These are phyloP conservation scores for Gopherus flavomarginatus DNA, from an alignment of 2,113 vertebrate species.

Conservation along the genomic window DNA sequence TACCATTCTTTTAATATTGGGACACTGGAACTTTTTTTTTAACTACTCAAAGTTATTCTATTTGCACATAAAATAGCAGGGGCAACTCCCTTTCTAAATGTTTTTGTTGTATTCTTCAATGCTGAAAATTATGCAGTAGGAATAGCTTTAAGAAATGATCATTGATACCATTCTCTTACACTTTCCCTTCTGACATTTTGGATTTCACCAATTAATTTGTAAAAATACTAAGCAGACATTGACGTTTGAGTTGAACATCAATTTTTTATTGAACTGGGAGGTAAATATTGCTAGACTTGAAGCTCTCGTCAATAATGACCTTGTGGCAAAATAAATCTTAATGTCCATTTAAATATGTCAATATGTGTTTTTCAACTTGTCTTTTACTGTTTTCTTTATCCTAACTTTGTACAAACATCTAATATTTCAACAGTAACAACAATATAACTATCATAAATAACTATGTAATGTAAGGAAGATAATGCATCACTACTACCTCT, in stretches of 20 bases:
- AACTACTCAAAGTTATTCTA: conserved; percentile 8
- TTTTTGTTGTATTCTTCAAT: conserved; percentile 32
- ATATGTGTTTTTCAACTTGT: neutral
- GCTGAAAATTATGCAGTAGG: conserved; percentile 27
- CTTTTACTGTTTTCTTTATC: neutral
- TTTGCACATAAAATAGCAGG: neutral
- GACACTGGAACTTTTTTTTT: neutral
- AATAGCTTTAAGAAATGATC: neutral
- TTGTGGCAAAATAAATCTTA: neutral
- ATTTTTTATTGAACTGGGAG: neutral
- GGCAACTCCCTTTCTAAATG: conserved; percentile 47
- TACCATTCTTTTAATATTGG: neutral
- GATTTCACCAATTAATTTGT: neutral
- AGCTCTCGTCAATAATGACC: neutral
- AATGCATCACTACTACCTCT: neutral
- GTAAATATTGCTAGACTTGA: neutral
- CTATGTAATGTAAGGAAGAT: neutral
- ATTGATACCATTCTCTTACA: neutral
- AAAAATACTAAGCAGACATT: neutral
- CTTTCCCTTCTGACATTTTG: neutral
- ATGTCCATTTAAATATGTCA: neutral
- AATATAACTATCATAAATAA: neutral
- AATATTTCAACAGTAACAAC: neutral
- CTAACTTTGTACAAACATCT: neutral
- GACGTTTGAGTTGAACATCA: neutral